Base-by-base conservation (phyloP, 2,797 vertebrate genomes). In the Enteromius anoplus region DNA sequence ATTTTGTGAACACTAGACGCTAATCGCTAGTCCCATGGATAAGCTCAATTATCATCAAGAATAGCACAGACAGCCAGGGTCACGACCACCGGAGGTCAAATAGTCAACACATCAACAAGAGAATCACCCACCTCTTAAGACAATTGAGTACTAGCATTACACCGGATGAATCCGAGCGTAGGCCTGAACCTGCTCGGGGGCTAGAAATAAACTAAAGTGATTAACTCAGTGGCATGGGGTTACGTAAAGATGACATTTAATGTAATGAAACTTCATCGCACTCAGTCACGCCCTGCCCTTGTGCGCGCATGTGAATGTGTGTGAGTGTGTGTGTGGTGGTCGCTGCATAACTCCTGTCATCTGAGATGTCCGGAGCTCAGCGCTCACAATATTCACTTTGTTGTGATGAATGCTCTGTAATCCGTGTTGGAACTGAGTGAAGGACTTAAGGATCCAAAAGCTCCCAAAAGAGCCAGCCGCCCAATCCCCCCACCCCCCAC, bases 171-270 rank as follows among this genome's bases (percentile, higher is more conserved):
- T 69, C 66, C 1, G 5, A 66, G 14, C 5, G 5, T 42, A 77
- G n/a, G 11, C 29, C 58, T 32, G 23, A 40, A 42, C 15, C 69
- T n/a, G 29, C 40, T 68, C 32, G n/a, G 65, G 32, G 53, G n/a
- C 66, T 60, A 53, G 62, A 81, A 77, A 86, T 64, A 66, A 58
- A 83, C 76, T 82, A 55, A 78, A 78, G 64, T 55, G 76, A 75
- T 83, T 76, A 81, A 47, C 77, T 80, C 77, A 7, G 40, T 70
- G 81, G 70, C 77, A 69, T 23, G 21, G 47, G 78, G 70, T 68
- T 76, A 66, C 17, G 11, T 58, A 75, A 81, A 76, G 71, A 76
- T 85, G 84, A 85, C 84, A 85, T 85, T 80, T 85, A 81, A 81
- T 75, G 78, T 55, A 84, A 73, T 80, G 70, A 73, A 84, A 80